Base-by-base conservation (phyloP, 2,113 vertebrate genomes). In the Corythornis vintsioides region DNA sequence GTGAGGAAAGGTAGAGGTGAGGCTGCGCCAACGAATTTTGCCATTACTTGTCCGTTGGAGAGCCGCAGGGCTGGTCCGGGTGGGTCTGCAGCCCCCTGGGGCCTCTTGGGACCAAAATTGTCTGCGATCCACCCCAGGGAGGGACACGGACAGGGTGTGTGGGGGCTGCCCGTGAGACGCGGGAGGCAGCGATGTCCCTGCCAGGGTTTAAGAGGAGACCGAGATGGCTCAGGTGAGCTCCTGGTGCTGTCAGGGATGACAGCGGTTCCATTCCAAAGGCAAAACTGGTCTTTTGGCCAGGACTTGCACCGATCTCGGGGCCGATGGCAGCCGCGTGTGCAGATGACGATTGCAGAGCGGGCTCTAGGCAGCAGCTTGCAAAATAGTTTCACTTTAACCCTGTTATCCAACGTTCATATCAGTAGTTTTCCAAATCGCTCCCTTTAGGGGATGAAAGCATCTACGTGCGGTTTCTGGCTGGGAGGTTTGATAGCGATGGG, bases 361-460 rank as follows among this genome's bases (percentile, higher is more conserved):
- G 86, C 73, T 92, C 61, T 63, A 3, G 63, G 83, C 88, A 76
- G 83, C 67, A 11, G 88, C 85, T 85, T 74, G 76, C 86, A 74
- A 61, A 90, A 92, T 70, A 90, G 92, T 95, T 96, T 92, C 94
- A 77, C 88, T 95, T 93, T 93, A 90, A 77, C 91, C 76, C 65
- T 56, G 21, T 90, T 90, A 64, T 26, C 91, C 89, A 15, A 33
- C 47, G 2, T 45, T 59, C 52, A 0, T 38, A 80, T 76, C 90
- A 1, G 86, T 55, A 70, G 72, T 73, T 93, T 86, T 83, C 82
- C 85, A 80, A 45, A 83, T 85, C 21, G 0, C 55, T 80, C 72
- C 61, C 86, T 88, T 80, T 18, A 79, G 82, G 91, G 90, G 74
- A 63, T 47, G 64, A 76, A 92, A 60, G 69, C 40, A 5, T 53